Percentiles rank a stretch among this genome's conserved stretches.
These are phyloP conservation scores for Catharus minimus DNA, from an alignment of 2,113 vertebrate genomes.

Conservation along the genomic window DNA sequence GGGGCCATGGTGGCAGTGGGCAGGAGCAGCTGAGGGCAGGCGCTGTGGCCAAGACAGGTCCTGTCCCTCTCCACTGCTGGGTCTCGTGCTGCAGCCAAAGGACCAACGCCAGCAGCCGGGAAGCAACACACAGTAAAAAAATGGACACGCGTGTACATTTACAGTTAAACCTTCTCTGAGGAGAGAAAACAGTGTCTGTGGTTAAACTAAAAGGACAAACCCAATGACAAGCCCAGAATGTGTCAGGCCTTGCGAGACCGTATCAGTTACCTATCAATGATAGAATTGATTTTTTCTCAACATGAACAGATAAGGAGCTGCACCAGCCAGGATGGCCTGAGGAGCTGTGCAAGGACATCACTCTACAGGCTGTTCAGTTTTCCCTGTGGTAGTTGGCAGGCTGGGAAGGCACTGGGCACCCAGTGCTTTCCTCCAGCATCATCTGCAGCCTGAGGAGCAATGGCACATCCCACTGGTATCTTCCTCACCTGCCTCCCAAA, in stretches of 20 bases:
- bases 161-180: neutral
- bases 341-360: neutral
- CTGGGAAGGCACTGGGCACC: neutral
- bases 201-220: conserved; percentile 32
- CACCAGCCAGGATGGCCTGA: neutral
- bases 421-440: neutral
- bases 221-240: neutral
- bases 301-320: neutral
- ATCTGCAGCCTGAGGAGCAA: neutral
- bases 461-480: neutral
- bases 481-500: neutral
- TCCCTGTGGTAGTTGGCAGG: accelerated
- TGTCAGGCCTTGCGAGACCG: neutral
- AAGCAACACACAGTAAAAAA: neutral
- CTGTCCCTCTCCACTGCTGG: neutral
- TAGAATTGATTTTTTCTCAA: neutral
- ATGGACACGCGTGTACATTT: neutral
- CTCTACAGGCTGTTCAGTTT: neutral
- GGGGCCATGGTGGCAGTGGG: accelerated
- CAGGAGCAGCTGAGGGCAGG: neutral
- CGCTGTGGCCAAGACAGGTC: accelerated
- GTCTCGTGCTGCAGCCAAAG: neutral
- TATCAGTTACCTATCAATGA: conserved; percentile 9
- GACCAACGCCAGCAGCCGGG: neutral
- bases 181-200: neutral